Base-by-base conservation (phyloP, 1,140 invertebrate species). In the Coelopa frigida region DNA sequence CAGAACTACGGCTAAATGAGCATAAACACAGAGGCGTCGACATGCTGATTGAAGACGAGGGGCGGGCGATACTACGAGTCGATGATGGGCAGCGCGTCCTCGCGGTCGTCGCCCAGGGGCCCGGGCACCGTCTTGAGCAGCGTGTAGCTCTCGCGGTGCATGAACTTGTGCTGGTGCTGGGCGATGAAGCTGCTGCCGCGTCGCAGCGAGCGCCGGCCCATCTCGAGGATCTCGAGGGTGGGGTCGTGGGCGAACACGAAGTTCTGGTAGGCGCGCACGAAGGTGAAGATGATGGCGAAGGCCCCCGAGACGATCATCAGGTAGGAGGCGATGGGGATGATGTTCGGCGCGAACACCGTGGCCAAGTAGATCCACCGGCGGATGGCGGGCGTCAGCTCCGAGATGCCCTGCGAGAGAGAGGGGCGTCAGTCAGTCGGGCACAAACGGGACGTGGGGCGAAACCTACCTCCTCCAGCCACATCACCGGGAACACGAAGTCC, bases 391-490 rank as follows among this genome's bases (percentile, higher is more conserved):
- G 85, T 80, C 1, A 92, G 54, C 43, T 88, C 85, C 14, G 83
- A 81, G n/a, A 90, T 78, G 33, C 89, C 89, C 79, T 87, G 64
- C 45, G 41, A 50, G n/a, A n/a, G n/a, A n/a, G n/a, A n/a, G n/a
- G n/a, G n/a, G n/a, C n/a, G n/a, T n/a, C n/a, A n/a, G n/a, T n/a
- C n/a, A n/a, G n/a, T n/a, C n/a, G n/a, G 27, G 7, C n/a, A 8
- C n/a, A n/a, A 29, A 11, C 32, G 32, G 18, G 5, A 12, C 35
- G 35, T 37, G 15, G 14, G 15, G 12, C 10, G 20, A 22, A 23
- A 50, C 66, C 72, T 70, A 85, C 84, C 75, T 90, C 87, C 72
- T 91, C 85, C 1, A 90, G 49, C 89, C 88, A 91, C 79, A 91
- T 86, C 24, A 91, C 78, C 1, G 89, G 89, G 64, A 89, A 89